phyloP scores from a whole-genome alignment of 2,113 vertebrate species.

The Tonatia bakeri region DNA sequence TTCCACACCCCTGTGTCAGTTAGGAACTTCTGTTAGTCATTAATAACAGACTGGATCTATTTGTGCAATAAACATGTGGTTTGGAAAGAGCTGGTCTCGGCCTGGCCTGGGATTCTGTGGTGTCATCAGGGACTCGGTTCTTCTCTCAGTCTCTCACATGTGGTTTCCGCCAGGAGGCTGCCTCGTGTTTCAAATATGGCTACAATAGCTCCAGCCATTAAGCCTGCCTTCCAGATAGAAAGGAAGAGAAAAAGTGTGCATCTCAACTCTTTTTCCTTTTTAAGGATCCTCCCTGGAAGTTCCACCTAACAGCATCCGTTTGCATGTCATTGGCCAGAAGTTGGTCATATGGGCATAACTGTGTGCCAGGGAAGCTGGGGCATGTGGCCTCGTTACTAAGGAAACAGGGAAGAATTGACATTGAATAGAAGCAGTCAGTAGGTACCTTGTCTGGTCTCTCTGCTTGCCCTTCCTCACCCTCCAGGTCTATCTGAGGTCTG shows the following conservation, averaged over 20 bases:
- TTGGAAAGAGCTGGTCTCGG: not conserved
- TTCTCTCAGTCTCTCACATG: not conserved
- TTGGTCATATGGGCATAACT: not conserved
- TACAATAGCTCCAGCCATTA: not conserved
- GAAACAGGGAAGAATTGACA: not conserved
- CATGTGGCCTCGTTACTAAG: not conserved
- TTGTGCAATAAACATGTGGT: not conserved
- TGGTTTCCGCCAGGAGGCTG: not conserved
- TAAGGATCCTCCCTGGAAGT: not conserved
- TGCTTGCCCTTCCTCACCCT: not conserved
- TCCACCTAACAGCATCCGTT: not conserved
- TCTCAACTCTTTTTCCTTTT: not conserved
- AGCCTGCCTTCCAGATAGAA: not conserved
- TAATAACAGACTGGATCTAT: not conserved
- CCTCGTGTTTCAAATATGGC: not conserved
- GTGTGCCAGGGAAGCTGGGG: not conserved
- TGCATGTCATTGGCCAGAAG: not conserved
- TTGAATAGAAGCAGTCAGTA: not conserved
- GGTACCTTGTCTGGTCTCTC: not conserved
- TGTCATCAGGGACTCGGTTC: not conserved
- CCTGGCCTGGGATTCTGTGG: not conserved
- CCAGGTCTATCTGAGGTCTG: not conserved
- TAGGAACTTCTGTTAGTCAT: not conserved
- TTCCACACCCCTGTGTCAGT: not conserved
- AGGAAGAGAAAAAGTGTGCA: not conserved